A percentile compares a stretch with the other conserved stretches of the same genome.
phyloP scores from a whole-genome alignment of 2,888 invertebrate species.

The Sipha maydis region DNA sequence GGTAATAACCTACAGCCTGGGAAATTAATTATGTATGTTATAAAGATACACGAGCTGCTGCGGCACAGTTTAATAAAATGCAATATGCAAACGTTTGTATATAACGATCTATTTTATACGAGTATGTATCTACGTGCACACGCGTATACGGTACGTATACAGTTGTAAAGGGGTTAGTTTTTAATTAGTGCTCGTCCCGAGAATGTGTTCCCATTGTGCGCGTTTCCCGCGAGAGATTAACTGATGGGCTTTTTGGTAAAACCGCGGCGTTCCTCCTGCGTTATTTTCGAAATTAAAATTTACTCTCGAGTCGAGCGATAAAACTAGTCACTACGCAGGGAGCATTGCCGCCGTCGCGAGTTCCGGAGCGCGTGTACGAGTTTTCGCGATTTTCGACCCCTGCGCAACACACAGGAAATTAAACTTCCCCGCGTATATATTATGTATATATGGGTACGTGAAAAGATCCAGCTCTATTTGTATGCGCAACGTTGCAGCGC shows the following conservation, averaged over 20 bases:
- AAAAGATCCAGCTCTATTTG: conserved; percentile 28
- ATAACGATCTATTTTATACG: neutral
- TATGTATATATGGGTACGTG: conserved; percentile 9
- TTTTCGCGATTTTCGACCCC: conserved; percentile 40
- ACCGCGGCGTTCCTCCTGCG: neutral
- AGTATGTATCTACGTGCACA: neutral
- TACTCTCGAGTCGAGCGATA: conserved; percentile 49
- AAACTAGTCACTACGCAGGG: neutral
- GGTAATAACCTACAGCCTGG: neutral
- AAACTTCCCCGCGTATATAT: conserved; percentile 25
- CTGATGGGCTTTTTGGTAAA: conserved; percentile 7
- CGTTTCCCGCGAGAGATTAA: conserved; percentile 3
- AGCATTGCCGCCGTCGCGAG: neutral
- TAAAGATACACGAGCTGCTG: too few relatives aligned
- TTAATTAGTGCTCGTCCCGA: conserved; percentile 30
- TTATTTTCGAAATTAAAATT: conserved; percentile 36
- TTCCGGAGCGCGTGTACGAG: neutral
- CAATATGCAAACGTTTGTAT: neutral
- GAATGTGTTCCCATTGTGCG: neutral
- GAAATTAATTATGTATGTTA: neutral
- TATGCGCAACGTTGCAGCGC: neutral
- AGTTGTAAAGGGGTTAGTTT: conserved; percentile 34
- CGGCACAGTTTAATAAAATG: neutral
- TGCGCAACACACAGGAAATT: conserved; percentile 49
- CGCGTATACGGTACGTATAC: neutral